These are phyloP conservation scores for Selenia dentaria DNA, from an alignment of 2,888 invertebrate species.

Conservation along the genomic window DNA sequence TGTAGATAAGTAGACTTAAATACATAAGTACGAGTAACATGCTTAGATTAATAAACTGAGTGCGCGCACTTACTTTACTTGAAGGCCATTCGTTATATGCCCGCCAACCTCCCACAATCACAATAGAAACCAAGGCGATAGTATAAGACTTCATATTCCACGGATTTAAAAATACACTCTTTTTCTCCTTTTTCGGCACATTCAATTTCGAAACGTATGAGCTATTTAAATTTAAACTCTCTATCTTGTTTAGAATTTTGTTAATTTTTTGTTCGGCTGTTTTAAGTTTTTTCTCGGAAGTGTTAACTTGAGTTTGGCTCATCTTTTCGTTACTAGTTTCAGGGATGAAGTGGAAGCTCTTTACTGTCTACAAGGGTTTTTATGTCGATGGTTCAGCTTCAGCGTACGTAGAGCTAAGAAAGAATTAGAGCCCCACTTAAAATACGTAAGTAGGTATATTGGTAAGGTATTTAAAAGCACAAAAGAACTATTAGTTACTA, in stretches of 20 bases:
- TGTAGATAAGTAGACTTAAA: too few species aligned
- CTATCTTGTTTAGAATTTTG: conserved; percentile 66
- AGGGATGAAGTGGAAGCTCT: conserved; percentile 41
- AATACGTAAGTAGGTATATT: too few species aligned
- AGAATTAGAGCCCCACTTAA: conserved; percentile 15
- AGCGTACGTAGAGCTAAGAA: conserved; percentile 22
- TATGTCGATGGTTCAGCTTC: conserved; percentile 16
- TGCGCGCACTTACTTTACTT: conserved; percentile 47
- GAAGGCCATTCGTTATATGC: conserved; percentile 44
- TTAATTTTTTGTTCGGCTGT: conserved; percentile 61
- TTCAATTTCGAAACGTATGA: conserved; percentile 52
- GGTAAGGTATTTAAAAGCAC: too few species aligned
- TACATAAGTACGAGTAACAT: too few species aligned
- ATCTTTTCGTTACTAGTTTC: conserved; percentile 36
- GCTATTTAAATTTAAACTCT: conserved; percentile 54
- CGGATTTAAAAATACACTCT: neutral
- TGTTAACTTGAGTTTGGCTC: conserved; percentile 49
- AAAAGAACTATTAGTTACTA: too few species aligned
- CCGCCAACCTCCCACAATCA: conserved; percentile 40
- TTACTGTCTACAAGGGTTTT: conserved; percentile 12
- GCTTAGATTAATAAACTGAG: too few species aligned
- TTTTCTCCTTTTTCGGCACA: conserved; percentile 30
- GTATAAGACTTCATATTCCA: conserved; percentile 14
- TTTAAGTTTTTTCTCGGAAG: conserved; percentile 65
- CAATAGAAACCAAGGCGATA: conserved; percentile 25